These are phyloP conservation scores for Manacus vitellinus DNA, from an alignment of 2,113 vertebrate genomes.

Conservation along the genomic window DNA sequence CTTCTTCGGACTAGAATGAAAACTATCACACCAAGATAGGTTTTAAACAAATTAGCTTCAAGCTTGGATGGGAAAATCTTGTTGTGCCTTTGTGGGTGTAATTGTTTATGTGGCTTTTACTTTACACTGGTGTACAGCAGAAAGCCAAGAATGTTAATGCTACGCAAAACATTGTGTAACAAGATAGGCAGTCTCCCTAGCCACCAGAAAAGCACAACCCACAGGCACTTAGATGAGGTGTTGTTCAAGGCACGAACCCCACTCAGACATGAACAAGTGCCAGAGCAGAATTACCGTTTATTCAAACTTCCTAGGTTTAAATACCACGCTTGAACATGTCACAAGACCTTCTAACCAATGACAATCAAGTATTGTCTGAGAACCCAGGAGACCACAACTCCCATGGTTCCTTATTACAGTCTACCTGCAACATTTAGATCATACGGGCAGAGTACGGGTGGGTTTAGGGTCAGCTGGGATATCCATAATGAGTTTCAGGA, in stretches of 20 bases:
- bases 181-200: neutral
- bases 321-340: too few species aligned
- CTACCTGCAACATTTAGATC: too few species aligned
- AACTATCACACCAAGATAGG: neutral
- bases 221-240: neutral
- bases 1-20: neutral
- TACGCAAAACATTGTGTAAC: neutral
- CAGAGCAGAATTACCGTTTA: too few species aligned
- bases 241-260: too few species aligned
- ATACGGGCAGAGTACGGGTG: neutral
- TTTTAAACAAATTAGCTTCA: neutral
- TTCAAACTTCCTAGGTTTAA: too few species aligned
- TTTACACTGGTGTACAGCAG: neutral
- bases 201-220: neutral
- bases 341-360: too few species aligned
- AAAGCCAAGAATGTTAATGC: neutral
- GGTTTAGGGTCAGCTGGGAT: neutral
- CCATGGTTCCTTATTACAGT: too few species aligned
- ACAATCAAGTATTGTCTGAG: too few species aligned
- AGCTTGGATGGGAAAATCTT: neutral
- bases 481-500: neutral
- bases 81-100: neutral
- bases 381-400: too few species aligned
- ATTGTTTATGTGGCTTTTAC: neutral
- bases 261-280: too few species aligned